Base-by-base conservation (phyloP, 2,888 invertebrate species). In the Melieria omissa region DNA sequence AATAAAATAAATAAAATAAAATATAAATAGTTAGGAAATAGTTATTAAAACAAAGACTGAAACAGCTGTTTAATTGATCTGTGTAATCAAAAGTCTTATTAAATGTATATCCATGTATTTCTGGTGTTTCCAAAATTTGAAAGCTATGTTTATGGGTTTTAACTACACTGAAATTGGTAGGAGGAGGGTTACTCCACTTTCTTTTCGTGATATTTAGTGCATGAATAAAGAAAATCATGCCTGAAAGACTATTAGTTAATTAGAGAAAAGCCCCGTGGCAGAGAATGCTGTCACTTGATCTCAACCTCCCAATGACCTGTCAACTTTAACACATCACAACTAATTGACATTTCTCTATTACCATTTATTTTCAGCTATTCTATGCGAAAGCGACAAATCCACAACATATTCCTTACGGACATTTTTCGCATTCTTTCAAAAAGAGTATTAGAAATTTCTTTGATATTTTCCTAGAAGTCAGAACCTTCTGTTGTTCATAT, bases 401-500 rank as follows among this genome's bases (percentile, higher is more conserved):
- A 29, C 5, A 14, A 63, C 47, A n/a, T 47, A 63, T 46, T 45
- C 16, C 47, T 71, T 54, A 47, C 52, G 65, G 57, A 71, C 42
- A 63, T 62, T 71, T 55, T 66, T 62, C 41, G 66, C 62, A 62
- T 71, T 66, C 62, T 71, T 71, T 66, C 60, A 45, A 62, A 62
- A 66, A 29, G n/a, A 61, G 62, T 62, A 69, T 63, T 69, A 69
- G n/a, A 46, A 55, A 44, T 60, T 62, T 69, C 66, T 55, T 58
- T 16, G 29, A 72, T 67, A 57, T 45, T 67, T 67, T 72, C 16
- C 72, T 72, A 52, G 67, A 67, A 72, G 55, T 67, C 58, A 67
- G 67, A 67, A 67, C 61, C 57, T 67, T 72, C 67, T 57, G 72
- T 72, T 72, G 29, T 63, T 52, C 58, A 57, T 65, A 65, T 65